Conservation (phyloP, 2,797 vertebrate species). For the Ceryle rudis region DNA sequence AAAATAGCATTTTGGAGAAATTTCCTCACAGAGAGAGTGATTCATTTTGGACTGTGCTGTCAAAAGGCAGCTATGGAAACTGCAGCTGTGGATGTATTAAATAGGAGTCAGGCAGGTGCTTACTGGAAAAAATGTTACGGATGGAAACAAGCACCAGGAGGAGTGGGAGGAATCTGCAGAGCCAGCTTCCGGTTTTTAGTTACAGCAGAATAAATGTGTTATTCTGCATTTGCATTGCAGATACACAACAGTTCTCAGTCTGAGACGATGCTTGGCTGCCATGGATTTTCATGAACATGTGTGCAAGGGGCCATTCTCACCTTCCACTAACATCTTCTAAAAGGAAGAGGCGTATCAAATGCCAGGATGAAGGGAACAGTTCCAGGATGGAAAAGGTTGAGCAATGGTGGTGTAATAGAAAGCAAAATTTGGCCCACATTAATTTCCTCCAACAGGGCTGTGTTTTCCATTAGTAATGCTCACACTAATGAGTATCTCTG, state of each 20-base stretch:
- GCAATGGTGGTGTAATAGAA: conserved; percentile 50
- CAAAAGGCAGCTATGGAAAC: conserved; percentile 66
- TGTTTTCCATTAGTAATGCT: conserved; percentile 13
- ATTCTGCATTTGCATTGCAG: conserved; percentile 63
- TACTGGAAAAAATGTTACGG: conserved; percentile 67
- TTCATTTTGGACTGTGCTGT: conserved; percentile 60
- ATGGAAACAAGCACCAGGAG: conserved; percentile 67
- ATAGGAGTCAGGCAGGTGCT: conserved; percentile 65
- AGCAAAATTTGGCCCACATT: conserved; percentile 46
- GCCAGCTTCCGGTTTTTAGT: conserved; percentile 57
- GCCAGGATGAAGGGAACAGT: background rate
- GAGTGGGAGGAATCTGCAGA: conserved; percentile 65
- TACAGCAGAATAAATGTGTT: conserved; percentile 51
- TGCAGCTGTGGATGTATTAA: conserved; percentile 70
- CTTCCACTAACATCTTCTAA: background rate
- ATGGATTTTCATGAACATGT: background rate
- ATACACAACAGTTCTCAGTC: conserved; percentile 39
- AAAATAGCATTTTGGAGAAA: conserved; percentile 57
- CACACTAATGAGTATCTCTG: background rate
- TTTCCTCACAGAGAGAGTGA: conserved; percentile 54
- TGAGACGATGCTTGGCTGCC: conserved; percentile 10
- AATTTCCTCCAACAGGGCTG: background rate
- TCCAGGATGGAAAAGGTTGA: conserved; percentile 51
- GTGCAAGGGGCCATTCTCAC: conserved; percentile 31
- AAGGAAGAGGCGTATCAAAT: background rate